Evolutionary conservation across 35 echinoderm and acorn worm genomes (phyloP).

Genomic region (Anneissia japonica): DNA sequence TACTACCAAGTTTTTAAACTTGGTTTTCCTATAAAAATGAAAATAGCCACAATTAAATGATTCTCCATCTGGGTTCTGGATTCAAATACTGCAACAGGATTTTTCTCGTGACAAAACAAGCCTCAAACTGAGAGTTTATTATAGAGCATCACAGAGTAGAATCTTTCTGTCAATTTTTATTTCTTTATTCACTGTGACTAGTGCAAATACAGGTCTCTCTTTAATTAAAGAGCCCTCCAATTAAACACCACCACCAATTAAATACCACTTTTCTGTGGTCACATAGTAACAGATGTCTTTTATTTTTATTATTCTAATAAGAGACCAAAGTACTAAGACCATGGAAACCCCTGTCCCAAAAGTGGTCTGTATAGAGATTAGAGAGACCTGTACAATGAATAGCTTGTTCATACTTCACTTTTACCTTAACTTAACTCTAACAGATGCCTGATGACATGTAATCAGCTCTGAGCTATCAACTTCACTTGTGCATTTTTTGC

Average conservation of each 20-base stretch:
- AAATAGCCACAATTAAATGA: neutral
- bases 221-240: no score
- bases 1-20: conserved; percentile 60
- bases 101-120: neutral
- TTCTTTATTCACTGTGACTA: neutral
- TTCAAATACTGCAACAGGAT: neutral
- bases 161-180: no score
- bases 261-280: no score
- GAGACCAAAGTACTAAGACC: no score
- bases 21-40: conserved; percentile 62
- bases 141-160: neutral
- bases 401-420: no score
- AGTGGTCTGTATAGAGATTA: no score
- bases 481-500: conserved; percentile 53
- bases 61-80: neutral
- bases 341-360: no score
- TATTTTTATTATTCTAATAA: no score
- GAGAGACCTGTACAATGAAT: no score
- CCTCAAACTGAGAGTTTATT: neutral
- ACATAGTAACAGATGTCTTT: no score
- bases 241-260: no score
- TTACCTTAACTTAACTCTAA: conserved; percentile 78
- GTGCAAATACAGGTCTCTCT: no score
- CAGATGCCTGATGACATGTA: conserved; percentile 69
- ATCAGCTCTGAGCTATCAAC: conserved; percentile 67